Conservation (phyloP, 2,113 vertebrate genomes). For the Canis aureus region DNA sequence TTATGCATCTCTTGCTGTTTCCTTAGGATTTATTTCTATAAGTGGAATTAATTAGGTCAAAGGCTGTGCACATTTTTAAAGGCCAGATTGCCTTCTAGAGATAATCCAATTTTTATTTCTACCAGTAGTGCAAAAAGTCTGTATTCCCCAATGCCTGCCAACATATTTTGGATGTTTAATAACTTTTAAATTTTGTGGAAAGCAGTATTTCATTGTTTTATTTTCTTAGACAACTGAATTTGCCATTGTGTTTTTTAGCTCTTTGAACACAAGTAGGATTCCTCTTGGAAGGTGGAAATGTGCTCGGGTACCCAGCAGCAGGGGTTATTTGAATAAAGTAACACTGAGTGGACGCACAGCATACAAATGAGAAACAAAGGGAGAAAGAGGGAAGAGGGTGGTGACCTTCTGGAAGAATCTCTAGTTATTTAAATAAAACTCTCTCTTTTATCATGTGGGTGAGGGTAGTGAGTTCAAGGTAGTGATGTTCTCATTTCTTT, state of each 20-base stretch:
- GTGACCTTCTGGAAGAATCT: background rate
- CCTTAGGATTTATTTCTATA: slow-evolving; percentile 54
- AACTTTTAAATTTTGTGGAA: slow-evolving; percentile 12
- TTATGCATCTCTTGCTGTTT: slow-evolving; percentile 6
- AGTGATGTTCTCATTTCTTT: background rate
- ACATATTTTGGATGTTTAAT: slow-evolving; percentile 7
- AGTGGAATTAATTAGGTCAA: slow-evolving; percentile 68
- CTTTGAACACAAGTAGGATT: background rate
- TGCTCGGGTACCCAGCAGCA: background rate
- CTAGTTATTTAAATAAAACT: background rate
- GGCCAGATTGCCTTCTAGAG: slow-evolving; percentile 54
- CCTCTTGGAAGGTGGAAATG: background rate
- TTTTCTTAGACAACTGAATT: background rate
- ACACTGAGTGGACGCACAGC: background rate
- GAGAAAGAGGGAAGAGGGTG: background rate
- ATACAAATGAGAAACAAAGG: background rate
- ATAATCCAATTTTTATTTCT: slow-evolving; percentile 58
- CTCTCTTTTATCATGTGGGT: background rate
- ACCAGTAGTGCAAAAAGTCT: background rate
- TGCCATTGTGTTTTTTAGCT: background rate
- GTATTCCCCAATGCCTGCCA: background rate
- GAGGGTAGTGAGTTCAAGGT: background rate
- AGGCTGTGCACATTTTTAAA: slow-evolving; percentile 60
- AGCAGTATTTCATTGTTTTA: background rate
- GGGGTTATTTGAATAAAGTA: background rate